Conservation (phyloP, 1,140 invertebrate species). For the Drosophila oshimai region DNA sequence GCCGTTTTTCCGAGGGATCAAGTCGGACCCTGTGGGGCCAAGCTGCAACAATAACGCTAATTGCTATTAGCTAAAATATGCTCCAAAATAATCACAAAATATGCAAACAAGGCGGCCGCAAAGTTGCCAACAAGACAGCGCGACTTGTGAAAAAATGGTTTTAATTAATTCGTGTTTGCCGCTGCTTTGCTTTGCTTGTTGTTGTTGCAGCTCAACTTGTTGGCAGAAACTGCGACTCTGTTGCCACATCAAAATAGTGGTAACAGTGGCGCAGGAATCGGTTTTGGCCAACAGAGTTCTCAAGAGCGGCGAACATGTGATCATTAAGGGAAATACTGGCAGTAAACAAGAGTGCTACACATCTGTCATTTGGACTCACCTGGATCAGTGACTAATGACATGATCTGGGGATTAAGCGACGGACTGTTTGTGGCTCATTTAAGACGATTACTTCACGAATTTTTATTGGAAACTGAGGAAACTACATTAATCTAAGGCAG, state of each 20-base stretch:
- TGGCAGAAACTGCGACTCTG: conserved; percentile 3
- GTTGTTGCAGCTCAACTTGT: conserved; percentile 18
- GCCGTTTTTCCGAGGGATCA: conserved; percentile 6
- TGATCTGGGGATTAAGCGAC: conserved; percentile 1
- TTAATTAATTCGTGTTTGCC: conserved; percentile 72
- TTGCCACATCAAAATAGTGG: conserved; percentile 46
- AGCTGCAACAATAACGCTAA: conserved; percentile 64
- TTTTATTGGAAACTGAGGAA: conserved; percentile 12
- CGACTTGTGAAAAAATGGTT: conserved; percentile 62
- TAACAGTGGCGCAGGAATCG: conserved; percentile 27
- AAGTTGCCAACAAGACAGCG: conserved; percentile 61
- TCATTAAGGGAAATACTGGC: conserved; percentile 40
- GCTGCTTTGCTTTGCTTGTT: not conserved
- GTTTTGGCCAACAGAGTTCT: conserved; percentile 23
- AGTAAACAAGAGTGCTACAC: conserved; percentile 1
- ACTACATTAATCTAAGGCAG: not conserved
- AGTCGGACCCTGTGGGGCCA: not conserved
- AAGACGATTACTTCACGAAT: conserved; percentile 7
- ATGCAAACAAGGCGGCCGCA: conserved; percentile 66
- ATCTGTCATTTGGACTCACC: not conserved
- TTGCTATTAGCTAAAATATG: conserved; percentile 69
- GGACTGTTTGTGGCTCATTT: conserved; percentile 1
- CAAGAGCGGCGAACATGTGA: conserved; percentile 31
- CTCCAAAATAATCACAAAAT: conserved; percentile 65
- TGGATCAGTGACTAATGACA: conserved; percentile 34